Base-by-base conservation (phyloP, 2,888 invertebrate genomes). In the Pseudococcus viburni region DNA sequence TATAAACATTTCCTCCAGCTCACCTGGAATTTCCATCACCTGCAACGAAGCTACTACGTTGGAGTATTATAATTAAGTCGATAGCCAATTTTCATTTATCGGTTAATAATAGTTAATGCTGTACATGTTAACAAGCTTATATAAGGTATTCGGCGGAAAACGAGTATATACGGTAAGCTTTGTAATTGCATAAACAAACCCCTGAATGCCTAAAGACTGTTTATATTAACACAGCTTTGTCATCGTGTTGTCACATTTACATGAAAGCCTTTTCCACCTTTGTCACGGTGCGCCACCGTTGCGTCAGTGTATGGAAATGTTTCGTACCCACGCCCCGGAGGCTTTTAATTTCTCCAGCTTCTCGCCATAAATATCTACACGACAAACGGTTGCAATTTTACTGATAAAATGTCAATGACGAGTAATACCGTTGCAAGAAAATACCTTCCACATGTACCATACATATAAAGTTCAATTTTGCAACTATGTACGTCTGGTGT, bases 171-270 rank as follows among this genome's bases (percentile, higher is more conserved):
- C 46, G 80, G 19, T 83, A 42, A 83, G 80, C 80, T 46, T 46
- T 83, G 80, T 83, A 83, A 83, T 83, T 83, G 22, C 46, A 83
- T 83, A 83, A 83, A 83, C 80, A 42, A 83, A 83, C 80, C 80
- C 33, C 33, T 33, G 33, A 83, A 83, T 83, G 80, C 80, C 80
- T 83, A 83, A 83, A 83, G 80, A 83, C 80, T 83, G 80, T 83
- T 83, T 83, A 83, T 83, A 83, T 83, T 83, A 83, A 46, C 80
- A 83, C 80, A 83, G 80, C 80, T 83, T 83, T 83, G 42, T 42
- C 46, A 83, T 46, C 80, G 80, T 15, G 42, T 83, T 83, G 80
- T 83, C 80, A 83, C 80, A 83, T 83, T 83, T 83, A 83, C 80
- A 83, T 83, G 80, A 83, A 83, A 83, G 80, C 80, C 42, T 83